phyloP scores from a whole-genome alignment of 1,140 invertebrate species.

The Ganaspis sp. region DNA sequence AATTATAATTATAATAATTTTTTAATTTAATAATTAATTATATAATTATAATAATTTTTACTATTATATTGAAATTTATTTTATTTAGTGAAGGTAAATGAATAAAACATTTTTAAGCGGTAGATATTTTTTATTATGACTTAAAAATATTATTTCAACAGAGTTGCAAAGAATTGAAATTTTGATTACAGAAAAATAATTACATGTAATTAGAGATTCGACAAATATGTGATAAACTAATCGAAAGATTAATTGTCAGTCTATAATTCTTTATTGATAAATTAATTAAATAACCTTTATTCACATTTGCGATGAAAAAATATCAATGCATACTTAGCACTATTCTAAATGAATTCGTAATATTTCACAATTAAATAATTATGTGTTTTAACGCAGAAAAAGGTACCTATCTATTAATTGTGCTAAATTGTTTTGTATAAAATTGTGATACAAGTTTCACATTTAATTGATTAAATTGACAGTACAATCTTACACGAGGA shows the following conservation, averaged over 20 bases:
- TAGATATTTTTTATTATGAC: neutral
- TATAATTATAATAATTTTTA: no score
- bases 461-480: neutral
- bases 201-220: neutral
- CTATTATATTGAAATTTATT: no score
- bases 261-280: neutral
- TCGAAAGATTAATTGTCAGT: slow-evolving; percentile 1
- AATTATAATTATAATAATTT: no score
- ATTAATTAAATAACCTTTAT: neutral
- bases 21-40: no score
- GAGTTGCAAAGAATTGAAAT: neutral
- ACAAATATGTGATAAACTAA: neutral
- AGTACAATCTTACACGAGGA: neutral
- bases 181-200: neutral
- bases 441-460: slow-evolving; percentile 5
- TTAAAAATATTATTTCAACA: neutral
- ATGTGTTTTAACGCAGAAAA: neutral
- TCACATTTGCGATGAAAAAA: neutral
- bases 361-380: neutral
- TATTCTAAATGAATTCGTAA: neutral
- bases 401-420: neutral
- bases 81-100: no score
- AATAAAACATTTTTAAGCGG: no score
- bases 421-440: neutral
- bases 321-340: neutral